These are phyloP conservation scores for Pantala flavescens DNA, from an alignment of 1,140 invertebrate genomes.

Conservation along the genomic window DNA sequence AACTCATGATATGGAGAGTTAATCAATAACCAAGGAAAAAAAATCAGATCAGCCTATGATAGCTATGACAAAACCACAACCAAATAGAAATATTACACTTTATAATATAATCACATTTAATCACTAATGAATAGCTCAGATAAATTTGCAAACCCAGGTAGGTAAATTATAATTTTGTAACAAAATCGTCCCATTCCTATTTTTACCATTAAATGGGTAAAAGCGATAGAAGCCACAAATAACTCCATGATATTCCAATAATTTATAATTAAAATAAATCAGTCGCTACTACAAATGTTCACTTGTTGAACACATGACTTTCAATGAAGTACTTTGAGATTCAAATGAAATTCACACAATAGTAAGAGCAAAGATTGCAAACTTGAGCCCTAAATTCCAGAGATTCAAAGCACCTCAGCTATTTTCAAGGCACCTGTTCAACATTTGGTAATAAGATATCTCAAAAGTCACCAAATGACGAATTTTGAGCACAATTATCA, in stretches of 20 bases:
- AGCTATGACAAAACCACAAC: too few species aligned
- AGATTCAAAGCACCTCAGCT: background rate
- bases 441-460: background rate
- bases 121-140: too few species aligned
- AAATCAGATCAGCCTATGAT: too few species aligned
- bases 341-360: background rate
- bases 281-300: background rate
- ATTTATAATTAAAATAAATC: background rate
- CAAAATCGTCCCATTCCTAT: slow-evolving; percentile 1
- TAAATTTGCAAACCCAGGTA: too few species aligned
- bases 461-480: too few species aligned
- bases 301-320: background rate
- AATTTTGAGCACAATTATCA: background rate
- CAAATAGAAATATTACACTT: too few species aligned
- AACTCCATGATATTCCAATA: background rate
- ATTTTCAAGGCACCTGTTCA: background rate
- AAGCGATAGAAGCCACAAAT: background rate
- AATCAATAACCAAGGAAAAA: too few species aligned
- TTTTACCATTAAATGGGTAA: background rate
- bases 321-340: background rate
- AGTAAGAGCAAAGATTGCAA: too few species aligned
- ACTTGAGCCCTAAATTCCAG: too few species aligned
- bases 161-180: background rate
- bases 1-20: too few species aligned
- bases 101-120: too few species aligned